phyloP scores from a whole-genome alignment of 2,113 vertebrate genomes.

The Oplegnathus fasciatus region DNA sequence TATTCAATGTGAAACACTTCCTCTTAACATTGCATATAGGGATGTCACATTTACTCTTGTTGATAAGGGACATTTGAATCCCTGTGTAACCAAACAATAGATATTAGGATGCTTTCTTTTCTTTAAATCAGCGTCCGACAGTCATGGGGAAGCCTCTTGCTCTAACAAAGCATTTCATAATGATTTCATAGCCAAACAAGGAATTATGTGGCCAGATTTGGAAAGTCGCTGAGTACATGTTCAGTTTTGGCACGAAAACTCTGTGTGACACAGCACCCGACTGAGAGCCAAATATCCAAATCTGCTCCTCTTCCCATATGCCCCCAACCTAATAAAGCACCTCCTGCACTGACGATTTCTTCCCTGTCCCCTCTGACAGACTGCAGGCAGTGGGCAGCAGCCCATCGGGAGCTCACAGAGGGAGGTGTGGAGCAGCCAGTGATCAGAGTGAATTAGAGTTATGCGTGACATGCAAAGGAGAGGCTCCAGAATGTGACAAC shows the following conservation, averaged over 20 bases:
- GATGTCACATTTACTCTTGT: neutral
- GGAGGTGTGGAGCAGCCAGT: slow-evolving; percentile 64
- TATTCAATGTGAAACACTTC: neutral
- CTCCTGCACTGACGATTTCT: slow-evolving; percentile 41
- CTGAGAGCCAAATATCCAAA: slow-evolving; percentile 58
- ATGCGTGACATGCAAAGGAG: slow-evolving; percentile 82
- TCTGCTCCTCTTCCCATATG: slow-evolving; percentile 41
- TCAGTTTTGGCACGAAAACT: slow-evolving; percentile 33
- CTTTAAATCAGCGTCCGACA: neutral
- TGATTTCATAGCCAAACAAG: slow-evolving; percentile 19
- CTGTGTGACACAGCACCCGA: slow-evolving; percentile 51
- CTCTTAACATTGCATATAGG: neutral
- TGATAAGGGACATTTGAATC: neutral
- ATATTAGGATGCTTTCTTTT: neutral
- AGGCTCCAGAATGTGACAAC: slow-evolving; percentile 80
- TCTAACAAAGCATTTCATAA: neutral
- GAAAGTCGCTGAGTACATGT: slow-evolving; percentile 37
- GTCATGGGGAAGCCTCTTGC: neutral
- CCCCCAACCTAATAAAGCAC: slow-evolving; percentile 29
- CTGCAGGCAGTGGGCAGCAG: slow-evolving; percentile 42
- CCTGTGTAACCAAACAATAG: neutral
- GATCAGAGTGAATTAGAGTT: slow-evolving; percentile 81
- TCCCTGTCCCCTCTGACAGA: slow-evolving; percentile 28
- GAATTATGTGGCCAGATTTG: slow-evolving; percentile 50
- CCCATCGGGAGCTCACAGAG: slow-evolving; percentile 44